Evolutionary conservation across 2,888 invertebrate genomes (phyloP).

Genomic region (Protonemura montana): DNA sequence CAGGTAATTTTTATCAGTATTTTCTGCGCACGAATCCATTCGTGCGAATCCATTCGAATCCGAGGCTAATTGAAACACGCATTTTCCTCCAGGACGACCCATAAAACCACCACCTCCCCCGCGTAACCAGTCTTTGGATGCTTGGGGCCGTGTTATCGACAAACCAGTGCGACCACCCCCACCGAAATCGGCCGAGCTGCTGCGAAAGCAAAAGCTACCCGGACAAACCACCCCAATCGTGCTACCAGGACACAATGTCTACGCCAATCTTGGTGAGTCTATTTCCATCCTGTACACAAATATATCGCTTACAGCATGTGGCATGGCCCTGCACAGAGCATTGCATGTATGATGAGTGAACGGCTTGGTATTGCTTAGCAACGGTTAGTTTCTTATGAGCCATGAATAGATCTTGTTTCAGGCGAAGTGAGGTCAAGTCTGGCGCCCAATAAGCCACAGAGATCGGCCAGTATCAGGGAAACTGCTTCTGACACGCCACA

Average conservation of each 20-base stretch:
- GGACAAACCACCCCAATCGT: conserved; percentile 45
- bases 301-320: background rate
- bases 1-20: background rate
- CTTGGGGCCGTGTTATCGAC: conserved; percentile 60
- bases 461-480: conserved; percentile 84
- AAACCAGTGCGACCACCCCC: conserved; percentile 78
- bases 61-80: no score
- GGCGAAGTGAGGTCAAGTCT: conserved; percentile 84
- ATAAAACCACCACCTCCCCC: conserved; percentile 82
- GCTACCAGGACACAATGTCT: conserved; percentile 51
- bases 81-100: conserved; percentile 58
- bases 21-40: no score
- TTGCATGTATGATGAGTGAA: background rate
- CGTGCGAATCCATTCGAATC: no score
- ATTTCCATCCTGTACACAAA: background rate
- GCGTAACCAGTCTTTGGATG: conserved; percentile 65
- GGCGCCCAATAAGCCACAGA: conserved; percentile 83
- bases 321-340: background rate
- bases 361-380: conserved; percentile 18
- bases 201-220: conserved; percentile 45
- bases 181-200: conserved; percentile 62
- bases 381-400: conserved; percentile 42
- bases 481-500: conserved; percentile 63
- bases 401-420: conserved; percentile 56
- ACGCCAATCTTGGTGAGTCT: conserved; percentile 54